Percentiles rank a stretch among this genome's conserved stretches.
Evolutionary conservation across 2,113 vertebrate species (phyloP).

Genomic region (Ceyx cyanopectus): DNA sequence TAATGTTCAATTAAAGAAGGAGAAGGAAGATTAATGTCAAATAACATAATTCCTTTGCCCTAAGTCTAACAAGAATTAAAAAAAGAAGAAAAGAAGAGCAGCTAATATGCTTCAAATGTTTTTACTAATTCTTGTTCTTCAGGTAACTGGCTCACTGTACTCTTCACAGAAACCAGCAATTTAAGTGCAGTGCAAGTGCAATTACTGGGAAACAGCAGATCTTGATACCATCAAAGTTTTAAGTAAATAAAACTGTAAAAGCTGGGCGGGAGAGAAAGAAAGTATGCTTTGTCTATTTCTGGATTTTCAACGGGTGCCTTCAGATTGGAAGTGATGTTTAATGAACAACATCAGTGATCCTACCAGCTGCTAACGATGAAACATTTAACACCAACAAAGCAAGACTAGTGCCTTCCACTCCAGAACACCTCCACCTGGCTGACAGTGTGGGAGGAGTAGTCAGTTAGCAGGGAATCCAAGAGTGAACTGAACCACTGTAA

Average conservation of each 20-base stretch:
- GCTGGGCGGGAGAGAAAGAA: not conserved
- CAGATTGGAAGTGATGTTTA: conserved; percentile 68
- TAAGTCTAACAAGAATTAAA: not conserved
- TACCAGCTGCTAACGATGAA: conserved; percentile 72
- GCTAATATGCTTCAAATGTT: not conserved
- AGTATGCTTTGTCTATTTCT: conserved; percentile 36
- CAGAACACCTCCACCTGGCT: conserved; percentile 56
- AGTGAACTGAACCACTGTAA: not conserved
- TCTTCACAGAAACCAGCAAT: not conserved
- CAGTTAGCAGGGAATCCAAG: conserved; percentile 38
- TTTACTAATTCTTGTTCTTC: not conserved
- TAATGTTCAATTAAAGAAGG: not conserved
- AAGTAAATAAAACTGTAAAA: conserved; percentile 52
- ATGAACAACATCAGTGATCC: conserved; percentile 27
- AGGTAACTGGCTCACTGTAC: not conserved
- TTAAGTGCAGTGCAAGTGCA: not conserved
- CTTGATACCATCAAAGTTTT: conserved; percentile 2
- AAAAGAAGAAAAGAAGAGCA: not conserved
- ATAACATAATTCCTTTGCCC: not conserved
- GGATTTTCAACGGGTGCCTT: not conserved
- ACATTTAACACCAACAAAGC: conserved; percentile 65
- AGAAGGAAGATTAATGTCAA: not conserved
- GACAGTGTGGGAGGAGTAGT: conserved; percentile 5
- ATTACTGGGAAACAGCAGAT: not conserved
- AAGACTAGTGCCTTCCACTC: conserved; percentile 35